Evolutionary conservation across 2,113 vertebrate species (phyloP).

Genomic region (Podiceps cristatus): DNA sequence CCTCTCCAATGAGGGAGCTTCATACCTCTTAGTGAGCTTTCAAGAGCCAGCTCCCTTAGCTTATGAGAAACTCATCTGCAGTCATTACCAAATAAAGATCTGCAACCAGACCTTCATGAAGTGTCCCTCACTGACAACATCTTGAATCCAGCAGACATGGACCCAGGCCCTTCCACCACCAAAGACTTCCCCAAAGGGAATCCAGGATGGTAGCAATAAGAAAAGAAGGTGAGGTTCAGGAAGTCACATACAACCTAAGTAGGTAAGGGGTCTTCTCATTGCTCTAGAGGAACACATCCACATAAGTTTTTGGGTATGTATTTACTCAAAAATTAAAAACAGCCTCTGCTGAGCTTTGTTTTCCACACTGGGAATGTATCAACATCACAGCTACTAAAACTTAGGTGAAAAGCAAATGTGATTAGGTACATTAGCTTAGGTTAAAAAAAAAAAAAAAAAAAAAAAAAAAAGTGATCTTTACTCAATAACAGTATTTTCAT

Average conservation of each 20-base stretch:
- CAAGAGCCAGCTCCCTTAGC: background rate
- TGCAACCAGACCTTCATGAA: background rate
- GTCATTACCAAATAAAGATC: background rate
- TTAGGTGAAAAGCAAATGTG: background rate
- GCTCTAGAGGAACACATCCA: background rate
- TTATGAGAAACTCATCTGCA: background rate
- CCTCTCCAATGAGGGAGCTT: background rate
- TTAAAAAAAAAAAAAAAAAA: background rate
- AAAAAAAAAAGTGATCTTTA: background rate
- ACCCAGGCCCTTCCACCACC: background rate
- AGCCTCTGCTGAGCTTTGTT: slow-evolving; percentile 50
- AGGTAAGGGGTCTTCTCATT: background rate
- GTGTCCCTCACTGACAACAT: background rate
- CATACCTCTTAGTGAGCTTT: background rate
- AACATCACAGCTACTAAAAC: slow-evolving; percentile 53
- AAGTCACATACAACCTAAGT: background rate
- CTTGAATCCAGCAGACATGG: background rate
- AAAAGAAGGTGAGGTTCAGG: background rate
- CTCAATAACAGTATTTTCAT: background rate
- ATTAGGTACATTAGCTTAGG: background rate
- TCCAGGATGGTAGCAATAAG: background rate
- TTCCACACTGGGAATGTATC: slow-evolving; percentile 41
- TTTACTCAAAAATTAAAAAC: slow-evolving; percentile 57
- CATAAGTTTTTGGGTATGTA: slow-evolving; percentile 29
- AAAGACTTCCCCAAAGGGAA: background rate